A percentile compares a stretch with the other conserved stretches of the same genome.
These are phyloP conservation scores for Albula glossodonta DNA, from an alignment of 2,113 vertebrate genomes.

Conservation along the genomic window DNA sequence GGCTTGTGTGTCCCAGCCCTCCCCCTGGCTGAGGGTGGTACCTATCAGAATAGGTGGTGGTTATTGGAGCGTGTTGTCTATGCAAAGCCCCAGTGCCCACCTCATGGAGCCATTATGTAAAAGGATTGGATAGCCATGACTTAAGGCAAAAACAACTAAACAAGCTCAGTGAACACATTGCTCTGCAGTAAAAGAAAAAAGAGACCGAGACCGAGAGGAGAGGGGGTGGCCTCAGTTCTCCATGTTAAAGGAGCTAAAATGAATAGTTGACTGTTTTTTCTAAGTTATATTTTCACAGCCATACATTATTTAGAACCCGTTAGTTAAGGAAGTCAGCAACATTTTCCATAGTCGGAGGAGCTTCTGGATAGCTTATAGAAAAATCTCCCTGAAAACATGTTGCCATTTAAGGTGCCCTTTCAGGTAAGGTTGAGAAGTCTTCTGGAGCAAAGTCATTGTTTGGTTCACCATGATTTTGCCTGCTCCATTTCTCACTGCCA, in stretches of 20 bases:
- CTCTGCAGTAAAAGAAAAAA: not conserved
- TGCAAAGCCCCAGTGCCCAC: not conserved
- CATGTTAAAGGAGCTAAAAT: not conserved
- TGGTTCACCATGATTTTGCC: not conserved
- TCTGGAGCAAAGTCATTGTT: not conserved
- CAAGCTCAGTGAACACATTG: not conserved
- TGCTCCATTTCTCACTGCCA: not conserved
- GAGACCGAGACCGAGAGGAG: not conserved
- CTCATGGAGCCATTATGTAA: constrained; percentile 13
- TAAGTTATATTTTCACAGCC: not conserved
- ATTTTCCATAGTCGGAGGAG: not conserved
- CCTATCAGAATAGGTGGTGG: not conserved
- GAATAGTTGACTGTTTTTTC: not conserved
- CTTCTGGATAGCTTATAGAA: not conserved
- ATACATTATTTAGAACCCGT: not conserved
- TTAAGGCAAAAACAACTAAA: not conserved
- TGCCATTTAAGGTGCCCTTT: not conserved
- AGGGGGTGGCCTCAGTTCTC: not conserved
- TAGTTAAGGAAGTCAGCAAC: not conserved
- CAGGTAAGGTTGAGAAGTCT: not conserved
- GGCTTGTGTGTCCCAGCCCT: not conserved
- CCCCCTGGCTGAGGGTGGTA: not conserved
- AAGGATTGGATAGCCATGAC: not conserved
- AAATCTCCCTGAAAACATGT: not conserved
- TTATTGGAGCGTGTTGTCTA: constrained; percentile 5